These are phyloP conservation scores for Orussus abietinus DNA, from an alignment of 1,140 invertebrate genomes.

Conservation along the genomic window DNA sequence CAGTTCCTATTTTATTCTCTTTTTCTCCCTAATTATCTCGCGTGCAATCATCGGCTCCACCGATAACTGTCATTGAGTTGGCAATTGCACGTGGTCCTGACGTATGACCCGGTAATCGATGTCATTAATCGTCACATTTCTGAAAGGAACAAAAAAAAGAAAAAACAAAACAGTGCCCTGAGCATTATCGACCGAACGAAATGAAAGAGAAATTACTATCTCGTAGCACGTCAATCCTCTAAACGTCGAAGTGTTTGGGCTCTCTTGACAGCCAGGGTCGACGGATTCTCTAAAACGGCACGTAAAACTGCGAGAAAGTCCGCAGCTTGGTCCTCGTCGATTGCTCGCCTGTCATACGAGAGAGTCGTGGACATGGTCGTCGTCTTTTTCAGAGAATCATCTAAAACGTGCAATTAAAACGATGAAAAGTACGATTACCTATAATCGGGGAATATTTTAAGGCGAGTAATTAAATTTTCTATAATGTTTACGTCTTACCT, in stretches of 20 bases:
- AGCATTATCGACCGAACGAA: too few relatives aligned
- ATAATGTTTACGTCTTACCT: slow-evolving; percentile 26
- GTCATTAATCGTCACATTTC: too few relatives aligned
- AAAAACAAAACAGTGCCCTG: too few relatives aligned
- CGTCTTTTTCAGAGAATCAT: slow-evolving; percentile 27
- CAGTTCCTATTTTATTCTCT: too few relatives aligned
- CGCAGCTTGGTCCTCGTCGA: slow-evolving; percentile 65
- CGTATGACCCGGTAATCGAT: too few relatives aligned
- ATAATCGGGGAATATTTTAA: not conserved
- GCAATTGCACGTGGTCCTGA: too few relatives aligned
- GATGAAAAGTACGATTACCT: not conserved
- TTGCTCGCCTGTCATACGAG: slow-evolving; percentile 65
- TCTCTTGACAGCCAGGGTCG: slow-evolving; percentile 34
- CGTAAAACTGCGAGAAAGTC: slow-evolving; percentile 62
- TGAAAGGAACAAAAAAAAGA: too few relatives aligned
- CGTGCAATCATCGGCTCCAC: too few relatives aligned
- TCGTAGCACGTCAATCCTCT: too few relatives aligned
- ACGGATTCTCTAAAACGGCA: slow-evolving; percentile 59
- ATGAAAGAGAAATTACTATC: too few relatives aligned
- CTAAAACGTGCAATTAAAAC: slow-evolving; percentile 23
- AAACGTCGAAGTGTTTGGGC: slow-evolving; percentile 31
- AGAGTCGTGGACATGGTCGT: slow-evolving; percentile 58
- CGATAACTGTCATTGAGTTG: too few relatives aligned
- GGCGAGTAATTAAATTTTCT: not conserved
- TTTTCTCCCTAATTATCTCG: too few relatives aligned